These are phyloP conservation scores for Tachina lurida DNA, from an alignment of 2,888 invertebrate genomes.

Conservation along the genomic window DNA sequence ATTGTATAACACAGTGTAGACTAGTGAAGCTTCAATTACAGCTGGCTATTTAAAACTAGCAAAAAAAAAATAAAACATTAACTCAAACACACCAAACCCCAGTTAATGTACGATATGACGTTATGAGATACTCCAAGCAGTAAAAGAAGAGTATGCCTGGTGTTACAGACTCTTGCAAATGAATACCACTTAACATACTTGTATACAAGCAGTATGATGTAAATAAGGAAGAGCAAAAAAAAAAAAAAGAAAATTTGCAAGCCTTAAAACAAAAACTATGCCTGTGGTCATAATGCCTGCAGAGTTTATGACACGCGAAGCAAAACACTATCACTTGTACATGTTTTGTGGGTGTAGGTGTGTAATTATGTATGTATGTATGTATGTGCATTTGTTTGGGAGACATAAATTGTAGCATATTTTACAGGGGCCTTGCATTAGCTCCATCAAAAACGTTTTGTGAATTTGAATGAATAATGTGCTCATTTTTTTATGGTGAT, in stretches of 20 bases:
- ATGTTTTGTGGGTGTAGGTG: neutral
- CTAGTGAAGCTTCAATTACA: constrained; percentile 45
- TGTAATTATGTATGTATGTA: too few relatives aligned
- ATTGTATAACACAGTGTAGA: constrained; percentile 3
- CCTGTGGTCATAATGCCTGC: constrained; percentile 53
- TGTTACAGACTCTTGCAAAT: constrained; percentile 31
- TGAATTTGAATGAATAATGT: constrained; percentile 13
- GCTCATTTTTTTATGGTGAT: neutral
- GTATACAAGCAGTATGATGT: constrained; percentile 15
- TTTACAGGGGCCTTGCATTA: constrained; percentile 32
- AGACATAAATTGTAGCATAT: constrained; percentile 14
- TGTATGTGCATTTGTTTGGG: neutral
- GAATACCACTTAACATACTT: constrained; percentile 13
- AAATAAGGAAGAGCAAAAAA: neutral
- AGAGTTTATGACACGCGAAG: constrained; percentile 34
- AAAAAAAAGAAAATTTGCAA: neutral
- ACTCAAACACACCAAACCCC: neutral
- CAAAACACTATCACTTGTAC: neutral
- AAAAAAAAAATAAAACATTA: neutral
- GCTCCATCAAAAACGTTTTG: constrained; percentile 30
- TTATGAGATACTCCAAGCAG: constrained; percentile 22
- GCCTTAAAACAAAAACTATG: constrained; percentile 31
- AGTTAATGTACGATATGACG: neutral
- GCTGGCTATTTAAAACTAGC: constrained; percentile 23
- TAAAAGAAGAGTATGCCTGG: neutral